Conservation (phyloP, 2,113 vertebrate species). For the Pelmatolapia mariae region DNA sequence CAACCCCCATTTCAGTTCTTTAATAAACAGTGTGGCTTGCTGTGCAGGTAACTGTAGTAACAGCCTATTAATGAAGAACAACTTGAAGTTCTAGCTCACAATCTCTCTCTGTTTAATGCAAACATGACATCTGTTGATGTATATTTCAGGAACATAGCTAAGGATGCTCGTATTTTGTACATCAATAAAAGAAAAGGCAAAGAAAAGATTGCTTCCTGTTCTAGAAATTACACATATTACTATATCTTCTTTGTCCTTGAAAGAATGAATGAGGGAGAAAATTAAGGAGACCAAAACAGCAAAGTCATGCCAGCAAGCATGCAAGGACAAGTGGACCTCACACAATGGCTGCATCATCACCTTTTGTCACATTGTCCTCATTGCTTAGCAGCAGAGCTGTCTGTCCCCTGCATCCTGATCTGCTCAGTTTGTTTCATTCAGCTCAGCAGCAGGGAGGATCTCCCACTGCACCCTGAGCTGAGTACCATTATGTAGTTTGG, state of each 20-base stretch:
- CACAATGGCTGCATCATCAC: background rate
- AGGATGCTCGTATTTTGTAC: background rate
- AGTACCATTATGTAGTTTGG: constrained; percentile 22
- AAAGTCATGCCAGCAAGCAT: background rate
- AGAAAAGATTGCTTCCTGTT: background rate
- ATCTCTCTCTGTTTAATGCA: background rate
- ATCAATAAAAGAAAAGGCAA: background rate
- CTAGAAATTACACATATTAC: background rate
- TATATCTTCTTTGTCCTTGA: background rate
- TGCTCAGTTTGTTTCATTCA: background rate
- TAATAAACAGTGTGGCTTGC: background rate
- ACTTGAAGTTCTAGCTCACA: background rate
- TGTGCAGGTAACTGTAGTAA: background rate
- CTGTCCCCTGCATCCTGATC: background rate
- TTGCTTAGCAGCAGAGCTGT: background rate
- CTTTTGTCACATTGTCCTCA: constrained; percentile 3
- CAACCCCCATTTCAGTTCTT: background rate
- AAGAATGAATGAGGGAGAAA: background rate
- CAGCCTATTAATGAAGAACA: background rate
- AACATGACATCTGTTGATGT: background rate
- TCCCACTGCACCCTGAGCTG: background rate
- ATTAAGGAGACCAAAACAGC: background rate
- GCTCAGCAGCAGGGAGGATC: background rate
- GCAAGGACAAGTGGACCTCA: background rate
- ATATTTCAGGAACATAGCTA: background rate